A percentile compares a stretch with the other conserved stretches of the same genome.
phyloP scores from a whole-genome alignment of 2,888 invertebrate genomes.

The Mythimna impura region DNA sequence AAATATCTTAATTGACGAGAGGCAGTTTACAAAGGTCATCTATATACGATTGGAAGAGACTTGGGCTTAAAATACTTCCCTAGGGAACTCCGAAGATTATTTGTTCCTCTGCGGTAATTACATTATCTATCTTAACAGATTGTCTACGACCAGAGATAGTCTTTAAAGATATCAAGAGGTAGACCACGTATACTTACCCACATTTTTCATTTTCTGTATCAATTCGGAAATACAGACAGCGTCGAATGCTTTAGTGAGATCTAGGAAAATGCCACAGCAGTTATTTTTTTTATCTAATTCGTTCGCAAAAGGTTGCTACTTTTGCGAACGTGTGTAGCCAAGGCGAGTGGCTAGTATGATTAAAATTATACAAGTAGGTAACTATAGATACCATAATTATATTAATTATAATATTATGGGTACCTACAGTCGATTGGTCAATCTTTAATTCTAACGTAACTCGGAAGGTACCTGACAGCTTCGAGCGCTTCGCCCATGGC shows the following conservation, averaged over 20 bases:
- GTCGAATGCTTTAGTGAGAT: background rate
- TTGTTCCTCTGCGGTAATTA: too few relatives aligned
- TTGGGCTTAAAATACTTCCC: background rate
- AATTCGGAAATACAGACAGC: background rate
- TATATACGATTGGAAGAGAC: background rate
- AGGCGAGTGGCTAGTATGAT: too few relatives aligned
- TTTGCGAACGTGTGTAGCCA: too few relatives aligned
- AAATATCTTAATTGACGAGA: too few relatives aligned
- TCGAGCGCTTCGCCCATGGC: constrained; percentile 97
- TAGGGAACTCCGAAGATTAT: background rate
- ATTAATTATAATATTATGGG: background rate
- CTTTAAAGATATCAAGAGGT: too few relatives aligned
- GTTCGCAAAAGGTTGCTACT: too few relatives aligned
- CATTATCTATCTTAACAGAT: background rate
- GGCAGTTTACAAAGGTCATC: background rate
- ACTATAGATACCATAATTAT: too few relatives aligned
- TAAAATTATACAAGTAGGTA: too few relatives aligned
- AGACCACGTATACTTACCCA: background rate
- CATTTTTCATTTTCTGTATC: background rate
- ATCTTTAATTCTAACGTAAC: background rate
- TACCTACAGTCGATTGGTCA: background rate
- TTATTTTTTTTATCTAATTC: too few relatives aligned
- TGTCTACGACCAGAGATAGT: too few relatives aligned
- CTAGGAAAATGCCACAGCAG: background rate
- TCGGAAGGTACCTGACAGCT: constrained; percentile 92